phyloP scores from a whole-genome alignment of 2,113 vertebrate genomes.

The Misgurnus anguillicaudatus region DNA sequence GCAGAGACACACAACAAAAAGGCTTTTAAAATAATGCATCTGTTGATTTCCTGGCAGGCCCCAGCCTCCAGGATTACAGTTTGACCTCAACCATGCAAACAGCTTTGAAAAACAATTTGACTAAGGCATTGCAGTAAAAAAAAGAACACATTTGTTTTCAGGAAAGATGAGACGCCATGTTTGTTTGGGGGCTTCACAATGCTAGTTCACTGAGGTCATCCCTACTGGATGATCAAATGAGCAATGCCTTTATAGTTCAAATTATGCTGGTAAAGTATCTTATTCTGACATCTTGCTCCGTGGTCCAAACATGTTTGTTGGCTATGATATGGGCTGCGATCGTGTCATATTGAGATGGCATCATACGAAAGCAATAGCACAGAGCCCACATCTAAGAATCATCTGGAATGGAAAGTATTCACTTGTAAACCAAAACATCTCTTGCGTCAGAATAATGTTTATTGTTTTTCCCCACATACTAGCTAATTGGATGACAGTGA shows the following conservation, averaged over 20 bases:
- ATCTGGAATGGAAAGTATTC: slow-evolving; percentile 40
- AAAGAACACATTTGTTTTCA: slow-evolving; percentile 24
- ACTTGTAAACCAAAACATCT: slow-evolving; percentile 44
- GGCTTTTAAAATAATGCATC: slow-evolving; percentile 40
- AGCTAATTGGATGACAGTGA: slow-evolving; percentile 43
- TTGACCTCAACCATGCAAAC: slow-evolving; percentile 36
- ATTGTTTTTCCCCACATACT: slow-evolving; percentile 37
- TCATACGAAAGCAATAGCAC: slow-evolving; percentile 45
- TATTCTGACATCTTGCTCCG: slow-evolving; percentile 50
- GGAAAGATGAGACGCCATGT: slow-evolving; percentile 46
- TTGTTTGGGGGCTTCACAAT: slow-evolving; percentile 17
- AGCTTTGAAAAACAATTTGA: slow-evolving; percentile 43
- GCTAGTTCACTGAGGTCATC: slow-evolving; percentile 53
- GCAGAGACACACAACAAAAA: slow-evolving; percentile 32
- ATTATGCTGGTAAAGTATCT: slow-evolving; percentile 56
- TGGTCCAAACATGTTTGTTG: slow-evolving; percentile 53
- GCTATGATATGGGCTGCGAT: slow-evolving; percentile 55
- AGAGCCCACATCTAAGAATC: slow-evolving; percentile 38
- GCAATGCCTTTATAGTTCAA: slow-evolving; percentile 29
- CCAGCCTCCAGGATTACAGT: slow-evolving; percentile 26
- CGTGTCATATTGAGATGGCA: slow-evolving; percentile 47
- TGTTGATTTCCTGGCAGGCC: slow-evolving; percentile 12
- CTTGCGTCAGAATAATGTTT: background rate
- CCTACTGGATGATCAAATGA: slow-evolving; percentile 50
- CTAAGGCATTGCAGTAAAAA: slow-evolving; percentile 26